phyloP scores from a whole-genome alignment of 2,113 vertebrate species.

The Trinectes maculatus region DNA sequence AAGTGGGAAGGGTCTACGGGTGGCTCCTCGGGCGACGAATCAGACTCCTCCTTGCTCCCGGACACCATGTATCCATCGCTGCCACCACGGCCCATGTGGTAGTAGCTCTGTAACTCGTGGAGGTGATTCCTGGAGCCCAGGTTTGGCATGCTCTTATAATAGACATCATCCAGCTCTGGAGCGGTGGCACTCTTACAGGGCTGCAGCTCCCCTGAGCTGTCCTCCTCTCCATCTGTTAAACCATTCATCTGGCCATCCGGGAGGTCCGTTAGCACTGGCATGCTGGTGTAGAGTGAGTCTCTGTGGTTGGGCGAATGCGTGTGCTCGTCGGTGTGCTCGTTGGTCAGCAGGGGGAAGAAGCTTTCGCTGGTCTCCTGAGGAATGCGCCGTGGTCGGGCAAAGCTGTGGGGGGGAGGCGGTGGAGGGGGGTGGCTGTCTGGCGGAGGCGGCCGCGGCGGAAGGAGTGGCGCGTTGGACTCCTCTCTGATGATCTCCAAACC shows the following conservation, averaged over 20 bases:
- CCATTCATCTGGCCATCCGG: constrained; percentile 82
- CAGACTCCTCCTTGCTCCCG: constrained; percentile 90
- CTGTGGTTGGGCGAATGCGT: constrained; percentile 85
- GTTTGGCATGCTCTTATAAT: constrained; percentile 99
- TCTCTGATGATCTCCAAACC: constrained; percentile 95
- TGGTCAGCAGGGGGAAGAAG: constrained; percentile 96
- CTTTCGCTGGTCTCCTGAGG: constrained; percentile 96
- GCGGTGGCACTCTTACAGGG: constrained; percentile 86
- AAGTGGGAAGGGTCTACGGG: constrained; percentile 92
- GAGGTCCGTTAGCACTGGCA: constrained; percentile 92
- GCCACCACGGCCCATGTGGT: constrained; percentile 96
- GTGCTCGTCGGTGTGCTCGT: constrained; percentile 90
- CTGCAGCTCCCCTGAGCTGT: constrained; percentile 84
- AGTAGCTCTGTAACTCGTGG: constrained; percentile 95
- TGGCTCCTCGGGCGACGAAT: constrained; percentile 87
- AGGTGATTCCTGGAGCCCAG: constrained; percentile 93
- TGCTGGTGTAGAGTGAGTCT: constrained; percentile 98
- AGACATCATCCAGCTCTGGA: constrained; percentile 90
- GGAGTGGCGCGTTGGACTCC: constrained; percentile 92
- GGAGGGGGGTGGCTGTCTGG: constrained; percentile 86
- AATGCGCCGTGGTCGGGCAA: constrained; percentile 87
- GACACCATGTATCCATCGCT: constrained; percentile 97
- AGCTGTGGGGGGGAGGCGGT: constrained; percentile 86
- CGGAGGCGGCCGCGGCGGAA: constrained; percentile 89
- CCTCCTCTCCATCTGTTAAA: constrained; percentile 84